These are phyloP conservation scores for Sprattus sprattus DNA, from an alignment of 2,113 vertebrate species.

Conservation along the genomic window DNA sequence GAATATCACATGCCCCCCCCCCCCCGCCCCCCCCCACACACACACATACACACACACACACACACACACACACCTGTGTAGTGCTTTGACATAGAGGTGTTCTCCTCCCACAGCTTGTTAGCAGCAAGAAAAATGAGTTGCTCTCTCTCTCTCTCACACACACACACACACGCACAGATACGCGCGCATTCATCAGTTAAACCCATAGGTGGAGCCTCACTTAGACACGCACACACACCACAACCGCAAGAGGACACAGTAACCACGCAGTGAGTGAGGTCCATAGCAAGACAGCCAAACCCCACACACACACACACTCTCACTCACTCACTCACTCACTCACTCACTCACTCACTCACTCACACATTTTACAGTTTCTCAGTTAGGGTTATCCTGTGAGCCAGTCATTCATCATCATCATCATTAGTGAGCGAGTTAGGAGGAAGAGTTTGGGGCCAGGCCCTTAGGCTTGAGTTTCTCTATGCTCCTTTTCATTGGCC, in stretches of 20 bases:
- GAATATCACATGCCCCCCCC: background rate
- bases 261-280: background rate
- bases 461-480: background rate
- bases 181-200: background rate
- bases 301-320: background rate
- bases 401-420: background rate
- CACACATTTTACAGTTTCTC: too few relatives aligned
- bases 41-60: background rate
- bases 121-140: background rate
- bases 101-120: background rate
- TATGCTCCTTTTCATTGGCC: background rate
- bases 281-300: background rate
- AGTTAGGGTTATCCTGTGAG: background rate
- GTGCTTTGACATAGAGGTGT: background rate
- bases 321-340: background rate
- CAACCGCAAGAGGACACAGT: background rate
- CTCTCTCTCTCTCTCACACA: background rate
- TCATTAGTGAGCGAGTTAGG: background rate
- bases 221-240: background rate
- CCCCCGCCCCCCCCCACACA: background rate
- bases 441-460: background rate
- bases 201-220: background rate
- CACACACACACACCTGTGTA: background rate
- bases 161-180: background rate
- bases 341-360: too few relatives aligned